Percentiles rank a stretch among this genome's conserved stretches.
Conservation (phyloP, 2,113 vertebrate species). For the Gallinago jamesoni region DNA sequence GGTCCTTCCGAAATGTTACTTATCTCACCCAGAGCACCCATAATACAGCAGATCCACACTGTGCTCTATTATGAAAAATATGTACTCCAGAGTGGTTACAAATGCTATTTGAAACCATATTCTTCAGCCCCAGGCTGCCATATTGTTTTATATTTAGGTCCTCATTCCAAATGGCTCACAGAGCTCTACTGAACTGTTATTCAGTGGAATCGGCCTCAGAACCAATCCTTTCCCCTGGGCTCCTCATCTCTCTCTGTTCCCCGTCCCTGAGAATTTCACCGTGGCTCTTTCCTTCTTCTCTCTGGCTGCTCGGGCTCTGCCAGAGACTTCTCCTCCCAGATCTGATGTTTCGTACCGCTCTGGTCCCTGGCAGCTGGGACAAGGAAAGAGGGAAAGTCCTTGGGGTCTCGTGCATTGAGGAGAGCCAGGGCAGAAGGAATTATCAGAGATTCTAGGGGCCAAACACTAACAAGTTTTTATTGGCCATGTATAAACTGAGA, state of each 20-base stretch:
- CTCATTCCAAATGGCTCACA: not conserved
- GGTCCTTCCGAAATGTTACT: not conserved
- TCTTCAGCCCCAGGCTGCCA: not conserved
- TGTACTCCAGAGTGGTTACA: not conserved
- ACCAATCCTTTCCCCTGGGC: not conserved
- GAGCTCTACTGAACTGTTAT: not conserved
- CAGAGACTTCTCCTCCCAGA: not conserved
- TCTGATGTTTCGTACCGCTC: not conserved
- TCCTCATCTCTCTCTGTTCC: slow-evolving; percentile 15
- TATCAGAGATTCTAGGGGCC: not conserved
- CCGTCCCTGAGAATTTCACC: not conserved
- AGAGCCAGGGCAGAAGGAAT: not conserved
- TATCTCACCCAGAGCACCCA: not conserved
- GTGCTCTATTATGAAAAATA: not conserved
- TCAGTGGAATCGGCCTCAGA: slow-evolving; percentile 11
- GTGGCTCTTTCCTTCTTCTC: not conserved
- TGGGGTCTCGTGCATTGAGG: not conserved
- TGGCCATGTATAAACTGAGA: not conserved
- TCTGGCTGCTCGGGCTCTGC: not conserved
- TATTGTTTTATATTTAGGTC: not conserved
- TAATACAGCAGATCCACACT: not conserved
- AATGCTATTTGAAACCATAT: slow-evolving; percentile 8
- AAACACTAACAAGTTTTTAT: not conserved
- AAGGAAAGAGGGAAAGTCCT: not conserved
- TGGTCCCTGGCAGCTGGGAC: not conserved